Conservation (phyloP, 2,797 vertebrate species). For the Bradypodion pumilum region DNA sequence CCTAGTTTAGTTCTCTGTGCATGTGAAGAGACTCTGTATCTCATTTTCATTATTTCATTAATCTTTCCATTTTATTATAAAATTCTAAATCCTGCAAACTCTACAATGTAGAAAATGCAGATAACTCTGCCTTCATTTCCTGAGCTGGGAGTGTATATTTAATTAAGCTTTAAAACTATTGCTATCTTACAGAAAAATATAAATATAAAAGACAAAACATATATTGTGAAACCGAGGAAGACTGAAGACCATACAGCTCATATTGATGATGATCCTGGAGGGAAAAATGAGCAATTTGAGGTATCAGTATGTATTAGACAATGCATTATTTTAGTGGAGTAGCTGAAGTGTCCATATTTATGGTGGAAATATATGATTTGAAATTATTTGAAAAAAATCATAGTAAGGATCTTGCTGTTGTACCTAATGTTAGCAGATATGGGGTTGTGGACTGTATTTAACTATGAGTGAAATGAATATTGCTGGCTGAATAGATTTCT, state of each 20-base stretch:
- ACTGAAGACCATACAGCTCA: constrained; percentile 36
- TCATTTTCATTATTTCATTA: neutral
- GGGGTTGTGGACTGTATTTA: neutral
- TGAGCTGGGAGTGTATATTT: neutral
- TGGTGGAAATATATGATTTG: neutral
- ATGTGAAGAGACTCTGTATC: neutral
- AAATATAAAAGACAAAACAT: constrained; percentile 71
- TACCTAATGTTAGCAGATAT: neutral
- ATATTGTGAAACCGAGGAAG: constrained; percentile 74
- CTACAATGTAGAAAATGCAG: neutral
- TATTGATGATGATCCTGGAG: constrained; percentile 20
- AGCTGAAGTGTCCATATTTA: neutral
- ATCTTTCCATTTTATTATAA: neutral
- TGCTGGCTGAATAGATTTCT: neutral
- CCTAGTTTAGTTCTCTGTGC: neutral
- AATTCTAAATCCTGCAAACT: neutral
- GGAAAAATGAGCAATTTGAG: constrained; percentile 46
- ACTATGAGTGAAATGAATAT: neutral
- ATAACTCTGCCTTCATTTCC: neutral
- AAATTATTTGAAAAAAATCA: neutral
- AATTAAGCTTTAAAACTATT: neutral
- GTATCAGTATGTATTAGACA: constrained; percentile 43
- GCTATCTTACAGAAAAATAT: constrained; percentile 63
- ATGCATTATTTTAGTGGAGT: neutral
- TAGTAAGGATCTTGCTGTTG: neutral